Base-by-base conservation (phyloP, 1,140 invertebrate species). In the Drosophila bifasciata region DNA sequence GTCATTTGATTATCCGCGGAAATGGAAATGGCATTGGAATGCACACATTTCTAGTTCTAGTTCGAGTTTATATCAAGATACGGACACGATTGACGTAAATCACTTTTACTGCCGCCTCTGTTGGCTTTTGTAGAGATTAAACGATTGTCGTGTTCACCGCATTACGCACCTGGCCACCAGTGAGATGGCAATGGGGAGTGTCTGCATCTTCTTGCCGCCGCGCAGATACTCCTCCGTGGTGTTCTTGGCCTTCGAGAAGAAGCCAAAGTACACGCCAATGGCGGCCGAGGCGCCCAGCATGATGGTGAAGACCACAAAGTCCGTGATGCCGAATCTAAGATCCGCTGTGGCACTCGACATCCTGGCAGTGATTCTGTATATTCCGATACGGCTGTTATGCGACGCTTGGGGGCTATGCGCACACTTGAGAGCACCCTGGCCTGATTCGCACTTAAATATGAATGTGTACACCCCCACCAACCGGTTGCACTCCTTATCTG, bases 241-340 rank as follows among this genome's bases (percentile, higher is more conserved):
- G 40, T 91, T 89, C 44, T 91, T 91, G 8, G 73, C 17, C 51
- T 86, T 91, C 17, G 81, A 61, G 45, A 91, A 90, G 61, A 91
- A 95, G 0, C 94, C 95, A 79, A 94, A 95, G 78, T 95, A 96
- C 6, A 96, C 79, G 0, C 95, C 95, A 39, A 96, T 94, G 0
- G 92, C 68, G 0, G 94, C 92, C 2, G 95, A 95, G 1, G 94
- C 67, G 0, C 90, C 79, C n/a, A 96, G 76, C 94, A 96, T 94
- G 0, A 93, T 63, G 0, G 89, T 85, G 56, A 95, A 95, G 7
- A 95, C 94, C 0, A 92, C 63, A 73, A 93, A 94, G 80, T 95
- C 95, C 25, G 92, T 79, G 44, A 89, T 79, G 4, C 92, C 92
- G 55, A 94, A 94, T 13, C 21, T 40, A 0, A 86, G 59, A 17